These are phyloP conservation scores for Lasius platythorax DNA, from an alignment of 2,888 invertebrate species.

Conservation along the genomic window DNA sequence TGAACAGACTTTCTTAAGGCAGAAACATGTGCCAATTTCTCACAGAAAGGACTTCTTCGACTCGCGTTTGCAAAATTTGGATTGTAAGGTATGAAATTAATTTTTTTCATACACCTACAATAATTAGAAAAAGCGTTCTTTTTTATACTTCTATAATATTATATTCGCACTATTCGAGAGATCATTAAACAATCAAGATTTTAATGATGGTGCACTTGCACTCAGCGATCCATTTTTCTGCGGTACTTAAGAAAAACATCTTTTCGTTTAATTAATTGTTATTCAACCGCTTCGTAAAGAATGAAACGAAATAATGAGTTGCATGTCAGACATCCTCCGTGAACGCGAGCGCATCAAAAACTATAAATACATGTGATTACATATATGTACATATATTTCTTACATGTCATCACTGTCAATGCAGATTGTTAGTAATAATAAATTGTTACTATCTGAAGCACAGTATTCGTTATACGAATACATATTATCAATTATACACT, in stretches of 20 bases:
- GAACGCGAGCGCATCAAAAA: background rate
- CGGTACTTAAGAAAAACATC: background rate
- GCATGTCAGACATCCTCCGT: background rate
- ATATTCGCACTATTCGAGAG: background rate
- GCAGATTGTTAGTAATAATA: conserved; percentile 8
- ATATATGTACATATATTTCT: background rate
- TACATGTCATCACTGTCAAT: background rate
- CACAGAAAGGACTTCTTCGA: conserved; percentile 90
- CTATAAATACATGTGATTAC: background rate
- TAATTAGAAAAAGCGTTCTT: background rate
- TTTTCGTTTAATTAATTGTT: conserved; percentile 5
- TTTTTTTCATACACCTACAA: background rate
- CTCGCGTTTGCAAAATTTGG: conserved; percentile 31
- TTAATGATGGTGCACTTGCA: background rate
- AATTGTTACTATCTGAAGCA: background rate
- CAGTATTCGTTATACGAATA: conserved; percentile 41
- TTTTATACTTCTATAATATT: no score
- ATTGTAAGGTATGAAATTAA: conserved; percentile 24
- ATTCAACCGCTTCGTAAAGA: background rate
- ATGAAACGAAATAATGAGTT: background rate
- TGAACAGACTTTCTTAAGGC: conserved; percentile 89
- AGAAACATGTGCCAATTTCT: conserved; percentile 89
- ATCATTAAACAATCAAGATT: background rate
- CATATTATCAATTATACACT: conserved; percentile 47
- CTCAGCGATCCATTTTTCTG: background rate